Evolutionary conservation across 2,113 vertebrate genomes (phyloP), one percentile per base, ranked within the genome.

Genomic region (Bufo bufo): DNA sequence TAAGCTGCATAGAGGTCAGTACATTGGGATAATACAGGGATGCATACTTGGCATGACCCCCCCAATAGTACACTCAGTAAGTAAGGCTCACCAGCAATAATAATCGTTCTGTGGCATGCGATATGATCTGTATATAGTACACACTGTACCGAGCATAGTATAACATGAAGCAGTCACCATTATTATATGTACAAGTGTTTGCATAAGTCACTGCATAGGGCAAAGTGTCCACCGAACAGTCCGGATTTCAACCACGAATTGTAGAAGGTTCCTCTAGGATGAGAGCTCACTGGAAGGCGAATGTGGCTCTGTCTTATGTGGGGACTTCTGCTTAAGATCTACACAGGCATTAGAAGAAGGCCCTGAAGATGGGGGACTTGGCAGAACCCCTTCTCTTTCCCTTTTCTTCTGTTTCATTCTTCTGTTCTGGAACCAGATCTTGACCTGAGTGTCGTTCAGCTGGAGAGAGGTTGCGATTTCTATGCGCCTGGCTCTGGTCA

Each of bases 371-470:
- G 78, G 61, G 52, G 90, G 86, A 3, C n/a, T 59, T 69, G 91
- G 89, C 20, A 94, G 80, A 87, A 91, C 91, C 78, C 93, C 93
- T 90, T 96, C 95, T 85, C 94, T 92, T 87, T 96, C 95, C 84
- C 93, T 92, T 89, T 95, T 96, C 93, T 95, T 96, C 91, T 93
- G 94, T 87, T 95, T 95, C 94, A 94, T 94, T 88, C 93, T 93
- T 79, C 94, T 91, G 74, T 93, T 95, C 89, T 95, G 92, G 91
- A 94, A 94, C 92, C 94, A 96, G 87, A 96, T 95, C 90, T 95
- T 95, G 63, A 95, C 94, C 86, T 96, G 96, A 65, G 94, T 94
- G 87, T 96, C 94, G 89, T 95, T 96, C 63, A 96, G 94, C 45
- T 93, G 93, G 89, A 96, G 91, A 52, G 92, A 91, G 50, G 91